These are phyloP conservation scores for Chloroclysta siterata DNA, from an alignment of 2,888 invertebrate genomes.

Conservation along the genomic window DNA sequence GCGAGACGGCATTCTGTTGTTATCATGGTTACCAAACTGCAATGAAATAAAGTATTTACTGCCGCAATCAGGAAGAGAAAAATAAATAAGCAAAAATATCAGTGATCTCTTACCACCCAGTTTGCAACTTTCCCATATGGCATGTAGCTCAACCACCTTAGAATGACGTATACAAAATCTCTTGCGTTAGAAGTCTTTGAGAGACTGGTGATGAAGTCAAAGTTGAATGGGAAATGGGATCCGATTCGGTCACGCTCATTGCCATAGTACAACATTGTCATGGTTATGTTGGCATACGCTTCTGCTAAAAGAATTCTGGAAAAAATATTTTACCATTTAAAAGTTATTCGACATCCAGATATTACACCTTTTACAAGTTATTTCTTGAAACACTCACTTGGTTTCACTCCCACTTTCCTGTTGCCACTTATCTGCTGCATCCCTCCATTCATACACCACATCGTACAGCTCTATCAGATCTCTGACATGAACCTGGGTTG, in stretches of 20 bases:
- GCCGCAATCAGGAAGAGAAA: background rate
- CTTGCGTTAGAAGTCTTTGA: constrained; percentile 71
- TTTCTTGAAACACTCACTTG: constrained; percentile 57
- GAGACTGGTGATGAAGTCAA: constrained; percentile 83
- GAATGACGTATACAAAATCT: constrained; percentile 78
- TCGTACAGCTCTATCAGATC: constrained; percentile 85
- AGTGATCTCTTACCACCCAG: constrained; percentile 85
- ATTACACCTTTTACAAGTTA: too few relatives aligned
- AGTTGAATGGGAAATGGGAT: constrained; percentile 88
- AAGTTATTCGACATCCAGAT: too few relatives aligned
- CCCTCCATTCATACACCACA: constrained; percentile 84
- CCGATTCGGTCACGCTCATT: constrained; percentile 70
- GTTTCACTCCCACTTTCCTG: constrained; percentile 68
- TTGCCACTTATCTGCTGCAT: constrained; percentile 78
- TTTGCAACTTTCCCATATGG: constrained; percentile 85
- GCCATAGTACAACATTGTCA: constrained; percentile 87
- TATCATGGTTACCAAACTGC: constrained; percentile 89
- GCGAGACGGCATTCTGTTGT: constrained; percentile 86
- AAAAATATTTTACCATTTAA: background rate
- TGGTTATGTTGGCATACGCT: constrained; percentile 82
- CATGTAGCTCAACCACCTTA: constrained; percentile 85
- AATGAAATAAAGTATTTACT: constrained; percentile 33
- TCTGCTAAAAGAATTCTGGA: constrained; percentile 85
- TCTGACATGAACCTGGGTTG: constrained; percentile 86
- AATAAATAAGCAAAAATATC: background rate